phyloP scores from a whole-genome alignment of 1,140 invertebrate species.

The Drosophila bocqueti region DNA sequence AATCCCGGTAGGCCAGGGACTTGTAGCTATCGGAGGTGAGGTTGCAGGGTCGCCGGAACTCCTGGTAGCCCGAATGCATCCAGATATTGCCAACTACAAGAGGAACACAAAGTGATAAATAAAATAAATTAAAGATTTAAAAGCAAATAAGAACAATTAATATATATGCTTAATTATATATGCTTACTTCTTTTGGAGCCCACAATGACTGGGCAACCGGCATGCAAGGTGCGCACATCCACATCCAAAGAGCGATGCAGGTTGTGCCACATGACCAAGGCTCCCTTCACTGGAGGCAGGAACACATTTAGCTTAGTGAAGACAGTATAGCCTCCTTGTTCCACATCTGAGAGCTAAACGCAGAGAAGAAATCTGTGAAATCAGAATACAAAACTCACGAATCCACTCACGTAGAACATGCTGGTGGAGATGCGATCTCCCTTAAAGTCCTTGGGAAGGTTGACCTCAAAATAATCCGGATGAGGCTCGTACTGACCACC shows the following conservation, averaged over 20 bases:
- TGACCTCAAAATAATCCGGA: conserved; percentile 86
- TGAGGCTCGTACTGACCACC: conserved; percentile 91
- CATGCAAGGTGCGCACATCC: conserved; percentile 95
- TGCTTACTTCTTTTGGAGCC: conserved; percentile 96
- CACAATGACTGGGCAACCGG: conserved; percentile 97
- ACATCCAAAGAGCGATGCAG: conserved; percentile 95
- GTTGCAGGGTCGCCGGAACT: conserved; percentile 66
- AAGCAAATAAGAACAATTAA: no score
- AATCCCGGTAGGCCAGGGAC: conserved; percentile 18
- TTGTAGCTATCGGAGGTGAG: conserved; percentile 54
- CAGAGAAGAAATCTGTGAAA: not conserved
- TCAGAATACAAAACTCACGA: conserved; percentile 84
- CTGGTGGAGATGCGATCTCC: conserved; percentile 77
- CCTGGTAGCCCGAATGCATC: conserved; percentile 64
- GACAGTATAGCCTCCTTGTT: conserved; percentile 97
- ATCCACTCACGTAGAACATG: conserved; percentile 73
- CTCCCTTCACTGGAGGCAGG: conserved; percentile 94
- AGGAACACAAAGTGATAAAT: conserved; percentile 9
- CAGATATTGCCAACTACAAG: conserved; percentile 72
- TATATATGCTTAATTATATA: no score
- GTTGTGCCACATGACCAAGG: conserved; percentile 98
- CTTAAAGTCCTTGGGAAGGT: not conserved
- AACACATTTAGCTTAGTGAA: conserved; percentile 94
- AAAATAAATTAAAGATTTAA: not conserved
- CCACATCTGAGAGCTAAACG: conserved; percentile 95